Conservation (phyloP, 2,113 vertebrate species). For the Silurus glanis region DNA sequence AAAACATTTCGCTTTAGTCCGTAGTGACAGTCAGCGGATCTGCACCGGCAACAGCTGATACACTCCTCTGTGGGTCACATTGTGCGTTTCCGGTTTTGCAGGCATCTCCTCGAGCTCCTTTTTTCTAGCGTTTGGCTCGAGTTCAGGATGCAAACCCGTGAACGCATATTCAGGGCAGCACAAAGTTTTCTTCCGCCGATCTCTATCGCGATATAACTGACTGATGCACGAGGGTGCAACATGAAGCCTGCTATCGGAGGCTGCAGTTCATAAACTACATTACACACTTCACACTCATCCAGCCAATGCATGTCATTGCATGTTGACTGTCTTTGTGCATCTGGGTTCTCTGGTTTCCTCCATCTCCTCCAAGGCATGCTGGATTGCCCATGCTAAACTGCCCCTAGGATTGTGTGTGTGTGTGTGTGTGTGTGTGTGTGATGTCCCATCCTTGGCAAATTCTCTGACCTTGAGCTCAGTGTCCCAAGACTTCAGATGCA, state of each 20-base stretch:
- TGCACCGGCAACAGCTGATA: not conserved
- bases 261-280: not conserved
- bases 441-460: not conserved
- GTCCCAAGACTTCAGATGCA: not conserved
- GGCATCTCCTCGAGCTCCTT: not conserved
- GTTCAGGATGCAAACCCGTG: not conserved
- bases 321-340: not conserved
- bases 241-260: not conserved
- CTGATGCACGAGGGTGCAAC: not conserved
- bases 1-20: not conserved
- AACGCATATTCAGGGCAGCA: not conserved
- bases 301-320: not conserved
- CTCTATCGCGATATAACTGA: not conserved
- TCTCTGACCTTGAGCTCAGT: conserved; percentile 11
- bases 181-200: not conserved
- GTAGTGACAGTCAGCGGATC: not conserved
- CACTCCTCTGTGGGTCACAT: conserved; percentile 1
- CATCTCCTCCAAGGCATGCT: not conserved
- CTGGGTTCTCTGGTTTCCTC: not conserved
- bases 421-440: not conserved
- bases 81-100: conserved; percentile 19
- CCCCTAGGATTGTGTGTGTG: not conserved
- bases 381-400: not conserved
- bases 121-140: not conserved
- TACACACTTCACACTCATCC: not conserved